Evolutionary conservation across 2,797 vertebrate genomes (phyloP).

Genomic region (Zenarchopterus dispar): DNA sequence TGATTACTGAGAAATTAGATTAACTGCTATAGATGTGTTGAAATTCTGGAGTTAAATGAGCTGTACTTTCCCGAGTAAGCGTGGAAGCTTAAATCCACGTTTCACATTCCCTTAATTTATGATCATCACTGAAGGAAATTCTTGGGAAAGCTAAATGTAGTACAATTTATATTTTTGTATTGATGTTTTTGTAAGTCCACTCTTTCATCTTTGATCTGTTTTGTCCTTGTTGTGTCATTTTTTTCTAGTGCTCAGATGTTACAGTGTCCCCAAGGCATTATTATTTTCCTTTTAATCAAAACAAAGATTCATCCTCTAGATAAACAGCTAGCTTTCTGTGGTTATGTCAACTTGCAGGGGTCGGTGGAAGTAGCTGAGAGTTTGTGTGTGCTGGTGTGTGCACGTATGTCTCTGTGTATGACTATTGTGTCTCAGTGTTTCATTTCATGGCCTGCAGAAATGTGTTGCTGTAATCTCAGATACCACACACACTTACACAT

Average conservation of each 20-base stretch:
- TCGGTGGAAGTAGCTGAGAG: not conserved
- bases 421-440: conserved; percentile 3
- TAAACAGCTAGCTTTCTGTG: conserved; percentile 5
- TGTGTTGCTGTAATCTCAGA: not conserved
- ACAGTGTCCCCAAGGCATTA: no score
- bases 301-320: not conserved
- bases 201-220: no score
- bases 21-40: no score
- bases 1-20: no score
- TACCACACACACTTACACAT: not conserved
- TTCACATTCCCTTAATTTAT: no score
- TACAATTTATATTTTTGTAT: not conserved
- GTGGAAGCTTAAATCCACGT: no score
- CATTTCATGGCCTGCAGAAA: no score
- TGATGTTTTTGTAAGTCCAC: no score
- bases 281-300: no score
- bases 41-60: not conserved
- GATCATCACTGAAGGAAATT: not conserved
- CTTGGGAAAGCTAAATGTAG: not conserved
- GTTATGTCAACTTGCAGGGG: not conserved
- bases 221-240: no score
- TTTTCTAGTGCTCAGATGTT: no score
- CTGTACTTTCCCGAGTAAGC: not conserved
- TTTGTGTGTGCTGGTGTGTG: conserved; percentile 12
- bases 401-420: no score